Evolutionary conservation across 2,797 vertebrate species (phyloP), one percentile per base, ranked within the genome.

Genomic region (Menidia menidia): DNA sequence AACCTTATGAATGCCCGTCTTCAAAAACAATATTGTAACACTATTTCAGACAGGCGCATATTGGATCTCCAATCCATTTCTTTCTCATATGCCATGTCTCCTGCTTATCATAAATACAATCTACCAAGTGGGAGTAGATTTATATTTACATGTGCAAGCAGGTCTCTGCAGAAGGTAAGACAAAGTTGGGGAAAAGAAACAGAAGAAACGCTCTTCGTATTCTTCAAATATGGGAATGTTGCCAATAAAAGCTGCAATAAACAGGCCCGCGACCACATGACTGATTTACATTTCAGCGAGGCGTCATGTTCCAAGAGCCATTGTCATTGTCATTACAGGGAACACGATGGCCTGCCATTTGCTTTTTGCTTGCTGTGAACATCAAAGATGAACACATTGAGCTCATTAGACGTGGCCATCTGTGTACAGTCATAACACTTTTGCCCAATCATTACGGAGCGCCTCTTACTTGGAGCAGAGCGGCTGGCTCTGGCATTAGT

Each of bases 351-450:
- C 84, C 87, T 79, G 83, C 86, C 77, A 75, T 87, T 89, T 81
- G 83, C 83, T 86, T 82, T 86, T 83, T 78, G 81, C 89, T 90
- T 65, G 30, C 83, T 71, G 83, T 33, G 78, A 87, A 91, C 86
- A 92, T 92, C 85, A 92, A 89, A 91, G 82, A 86, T 56, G 61
- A 71, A 67, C 89, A 91, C 85, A 87, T 88, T 87, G 88, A 91
- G 89, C 92, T 94, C 92, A 93, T 94, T 95, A 94, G 90, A 86
- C 73, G 81, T 85, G 89, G 87, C 92, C 92, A 94, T 95, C 93
- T 94, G 92, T 91, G 89, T 89, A 33, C 35, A 57, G 52, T 63
- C 86, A 91, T 86, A 92, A 82, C 84, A 81, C 87, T 90, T 90
- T 80, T 80, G 78, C 74, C 78, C 83, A 78, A 84, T 91, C 86